Conservation (phyloP, 2,113 vertebrate species). For the Ptyas mucosa region DNA sequence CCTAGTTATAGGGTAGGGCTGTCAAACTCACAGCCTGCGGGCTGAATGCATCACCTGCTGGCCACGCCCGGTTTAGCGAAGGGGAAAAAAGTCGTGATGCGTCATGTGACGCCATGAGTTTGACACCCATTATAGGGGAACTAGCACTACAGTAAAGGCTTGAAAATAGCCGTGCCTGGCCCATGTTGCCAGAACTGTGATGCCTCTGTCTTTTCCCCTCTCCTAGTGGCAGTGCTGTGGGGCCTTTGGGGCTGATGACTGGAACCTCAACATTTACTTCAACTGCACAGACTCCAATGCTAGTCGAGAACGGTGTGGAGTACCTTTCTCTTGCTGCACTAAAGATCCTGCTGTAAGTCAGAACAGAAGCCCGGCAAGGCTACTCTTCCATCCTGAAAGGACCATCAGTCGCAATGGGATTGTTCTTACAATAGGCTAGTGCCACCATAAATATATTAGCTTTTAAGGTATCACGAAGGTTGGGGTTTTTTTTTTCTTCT, state of each 20-base stretch:
- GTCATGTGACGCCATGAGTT: too few relatives aligned
- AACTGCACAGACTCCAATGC: slow-evolving; percentile 94
- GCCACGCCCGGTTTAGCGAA: too few relatives aligned
- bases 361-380: neutral
- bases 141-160: neutral
- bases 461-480: neutral
- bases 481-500: neutral
- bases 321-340: slow-evolving; percentile 96
- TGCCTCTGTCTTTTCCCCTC: slow-evolving; percentile 9
- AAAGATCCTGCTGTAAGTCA: slow-evolving; percentile 90
- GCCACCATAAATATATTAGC: neutral
- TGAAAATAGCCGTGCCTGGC: neutral
- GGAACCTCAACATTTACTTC: slow-evolving; percentile 98
- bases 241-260: slow-evolving; percentile 92
- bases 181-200: neutral
- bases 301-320: slow-evolving; percentile 92
- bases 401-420: neutral
- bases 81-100: too few relatives aligned
- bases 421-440: neutral
- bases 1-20: neutral
- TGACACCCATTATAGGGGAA: neutral
- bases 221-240: slow-evolving; percentile 95
- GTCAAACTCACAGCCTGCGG: too few relatives aligned
- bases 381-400: neutral
- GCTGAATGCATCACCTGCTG: too few relatives aligned